Conservation (phyloP, 2,888 invertebrate genomes). For the Ariolimax columbianus region DNA sequence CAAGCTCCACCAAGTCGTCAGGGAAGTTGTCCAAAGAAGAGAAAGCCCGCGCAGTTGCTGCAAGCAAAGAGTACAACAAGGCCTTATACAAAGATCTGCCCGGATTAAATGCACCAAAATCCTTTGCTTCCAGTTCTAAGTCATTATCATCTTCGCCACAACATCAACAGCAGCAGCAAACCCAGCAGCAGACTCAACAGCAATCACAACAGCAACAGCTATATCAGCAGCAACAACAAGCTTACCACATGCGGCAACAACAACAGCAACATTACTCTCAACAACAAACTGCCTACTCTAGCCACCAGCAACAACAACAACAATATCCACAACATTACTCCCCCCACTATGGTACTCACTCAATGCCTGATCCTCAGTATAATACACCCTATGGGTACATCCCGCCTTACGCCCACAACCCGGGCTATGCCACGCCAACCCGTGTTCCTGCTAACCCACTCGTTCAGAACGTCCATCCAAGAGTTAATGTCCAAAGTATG, state of each 20-base stretch:
- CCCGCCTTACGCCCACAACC: constrained; percentile 49
- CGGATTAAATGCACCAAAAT: constrained; percentile 51
- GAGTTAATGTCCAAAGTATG: constrained; percentile 53
- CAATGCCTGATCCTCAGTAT: constrained; percentile 30
- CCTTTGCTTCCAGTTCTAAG: constrained; percentile 48
- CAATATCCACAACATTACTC: constrained; percentile 45
- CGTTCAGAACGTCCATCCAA: constrained; percentile 54
- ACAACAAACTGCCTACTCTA: constrained; percentile 27
- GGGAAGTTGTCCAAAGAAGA: constrained; percentile 64
- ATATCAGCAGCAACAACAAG: constrained; percentile 51
- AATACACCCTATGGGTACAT: constrained; percentile 43
- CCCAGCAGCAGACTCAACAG: constrained; percentile 47
- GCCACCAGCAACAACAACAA: constrained; percentile 52
- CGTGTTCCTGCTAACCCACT: constrained; percentile 46
- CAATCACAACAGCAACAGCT: constrained; percentile 47
- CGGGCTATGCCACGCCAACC: constrained; percentile 55
- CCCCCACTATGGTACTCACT: constrained; percentile 6
- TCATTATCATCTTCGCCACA: constrained; percentile 50
- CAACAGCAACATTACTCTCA: constrained; percentile 51
- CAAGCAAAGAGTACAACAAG: constrained; percentile 53
- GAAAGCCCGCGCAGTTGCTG: constrained; percentile 59
- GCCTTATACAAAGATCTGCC: constrained; percentile 55
- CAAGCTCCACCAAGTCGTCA: constrained; percentile 41
- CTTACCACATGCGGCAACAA: constrained; percentile 45
- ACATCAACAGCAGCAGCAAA: constrained; percentile 50